These are phyloP conservation scores for Andricus curvator DNA, from an alignment of 2,888 invertebrate genomes.

Conservation along the genomic window DNA sequence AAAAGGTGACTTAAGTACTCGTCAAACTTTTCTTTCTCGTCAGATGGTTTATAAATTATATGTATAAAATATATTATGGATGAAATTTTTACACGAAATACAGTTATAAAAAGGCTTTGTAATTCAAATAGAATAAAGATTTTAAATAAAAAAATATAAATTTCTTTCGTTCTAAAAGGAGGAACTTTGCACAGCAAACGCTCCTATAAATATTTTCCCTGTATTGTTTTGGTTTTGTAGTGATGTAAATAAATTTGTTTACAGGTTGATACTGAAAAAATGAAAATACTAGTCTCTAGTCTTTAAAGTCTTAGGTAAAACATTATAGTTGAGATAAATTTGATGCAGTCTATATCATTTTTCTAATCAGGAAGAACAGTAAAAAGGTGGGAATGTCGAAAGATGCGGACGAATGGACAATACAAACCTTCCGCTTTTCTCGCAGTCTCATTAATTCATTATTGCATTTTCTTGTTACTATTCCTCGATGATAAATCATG, in stretches of 20 bases:
- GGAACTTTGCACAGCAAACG: not conserved
- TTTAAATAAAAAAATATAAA: not conserved
- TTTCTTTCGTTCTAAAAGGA: not conserved
- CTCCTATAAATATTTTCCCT: not conserved
- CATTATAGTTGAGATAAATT: not conserved
- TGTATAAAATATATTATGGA: too few species aligned
- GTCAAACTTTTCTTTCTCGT: not conserved
- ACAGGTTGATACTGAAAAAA: not conserved
- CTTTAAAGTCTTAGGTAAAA: not conserved
- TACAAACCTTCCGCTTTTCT: not conserved
- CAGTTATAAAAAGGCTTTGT: not conserved
- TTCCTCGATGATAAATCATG: not conserved
- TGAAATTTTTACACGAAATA: not conserved
- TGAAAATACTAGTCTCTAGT: not conserved
- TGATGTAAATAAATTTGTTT: not conserved
- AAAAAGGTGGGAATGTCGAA: not conserved
- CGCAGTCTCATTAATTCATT: not conserved
- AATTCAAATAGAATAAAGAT: not conserved
- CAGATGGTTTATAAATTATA: not conserved
- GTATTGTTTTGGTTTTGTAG: not conserved
- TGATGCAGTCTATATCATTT: not conserved
- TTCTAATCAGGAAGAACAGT: slow-evolving; percentile 9
- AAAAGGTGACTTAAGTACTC: slow-evolving; percentile 27
- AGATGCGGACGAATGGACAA: not conserved
- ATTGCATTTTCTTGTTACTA: not conserved